A percentile compares a stretch with the other conserved stretches of the same genome.
phyloP scores from a whole-genome alignment of 2,888 invertebrate genomes.

The Ceratothoa steindachneri region DNA sequence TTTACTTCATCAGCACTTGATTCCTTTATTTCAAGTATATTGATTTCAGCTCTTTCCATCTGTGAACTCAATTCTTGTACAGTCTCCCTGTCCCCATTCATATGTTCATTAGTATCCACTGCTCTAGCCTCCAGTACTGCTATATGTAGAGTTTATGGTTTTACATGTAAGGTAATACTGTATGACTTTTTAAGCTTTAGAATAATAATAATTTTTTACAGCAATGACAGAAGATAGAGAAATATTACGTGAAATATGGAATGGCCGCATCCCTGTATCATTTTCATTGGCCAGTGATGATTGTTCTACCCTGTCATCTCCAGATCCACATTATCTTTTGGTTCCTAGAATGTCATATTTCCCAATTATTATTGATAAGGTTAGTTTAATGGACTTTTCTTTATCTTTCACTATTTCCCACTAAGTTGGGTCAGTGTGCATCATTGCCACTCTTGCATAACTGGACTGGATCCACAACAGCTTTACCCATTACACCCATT shows the following conservation, averaged over 20 bases:
- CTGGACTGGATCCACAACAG: not conserved
- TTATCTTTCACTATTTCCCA: constrained; percentile 14
- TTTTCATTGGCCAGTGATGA: constrained; percentile 85
- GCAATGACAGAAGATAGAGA: constrained; percentile 91
- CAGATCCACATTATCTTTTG: constrained; percentile 90
- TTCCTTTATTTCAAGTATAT: no score
- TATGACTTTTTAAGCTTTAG: no score
- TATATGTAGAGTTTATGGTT: no score
- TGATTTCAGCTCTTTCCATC: no score
- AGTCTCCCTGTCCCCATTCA: no score
- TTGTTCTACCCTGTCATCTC: constrained; percentile 79
- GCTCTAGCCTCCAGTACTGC: no score
- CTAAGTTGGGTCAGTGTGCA: not conserved
- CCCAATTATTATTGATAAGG: constrained; percentile 91
- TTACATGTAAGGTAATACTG: no score
- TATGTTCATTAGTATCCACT: no score
- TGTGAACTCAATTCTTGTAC: no score
- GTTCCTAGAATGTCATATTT: constrained; percentile 89
- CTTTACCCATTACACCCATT: no score
- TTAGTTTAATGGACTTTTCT: constrained; percentile 54
- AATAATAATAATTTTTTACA: not conserved
- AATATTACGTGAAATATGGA: constrained; percentile 91
- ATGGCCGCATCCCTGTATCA: constrained; percentile 87
- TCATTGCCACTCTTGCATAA: not conserved
- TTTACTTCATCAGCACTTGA: no score